phyloP scores from a whole-genome alignment of 1,140 invertebrate species.

The Magallana ariakensis region DNA sequence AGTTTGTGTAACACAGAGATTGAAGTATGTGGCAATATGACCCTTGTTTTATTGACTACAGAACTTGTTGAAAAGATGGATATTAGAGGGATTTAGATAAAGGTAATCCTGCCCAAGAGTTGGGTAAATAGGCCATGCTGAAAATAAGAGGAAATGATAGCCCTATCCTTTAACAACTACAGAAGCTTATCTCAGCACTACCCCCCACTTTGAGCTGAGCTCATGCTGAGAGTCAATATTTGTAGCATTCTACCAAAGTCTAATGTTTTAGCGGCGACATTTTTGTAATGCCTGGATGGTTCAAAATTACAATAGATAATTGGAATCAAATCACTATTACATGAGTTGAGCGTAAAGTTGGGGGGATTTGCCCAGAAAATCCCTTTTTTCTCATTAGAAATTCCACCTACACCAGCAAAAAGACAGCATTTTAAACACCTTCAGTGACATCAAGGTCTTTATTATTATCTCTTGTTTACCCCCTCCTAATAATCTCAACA shows the following conservation, averaged over 20 bases:
- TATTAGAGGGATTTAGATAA: slow-evolving; percentile 35
- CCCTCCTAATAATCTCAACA: neutral
- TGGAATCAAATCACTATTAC: slow-evolving; percentile 6
- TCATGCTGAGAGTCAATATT: slow-evolving; percentile 21
- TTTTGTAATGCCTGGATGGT: slow-evolving; percentile 29
- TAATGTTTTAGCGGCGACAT: neutral
- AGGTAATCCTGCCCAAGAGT: slow-evolving; percentile 18
- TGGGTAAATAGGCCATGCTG: slow-evolving; percentile 23
- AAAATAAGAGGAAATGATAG: slow-evolving; percentile 37
- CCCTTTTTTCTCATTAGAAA: neutral
- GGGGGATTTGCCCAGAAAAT: neutral
- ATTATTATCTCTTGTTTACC: slow-evolving; percentile 9
- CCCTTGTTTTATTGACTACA: slow-evolving; percentile 38
- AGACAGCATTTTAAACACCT: neutral
- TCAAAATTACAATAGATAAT: slow-evolving; percentile 9
- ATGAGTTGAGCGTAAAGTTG: neutral
- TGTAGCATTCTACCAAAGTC: neutral
- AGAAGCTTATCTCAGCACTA: slow-evolving; percentile 32
- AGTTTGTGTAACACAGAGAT: slow-evolving; percentile 38
- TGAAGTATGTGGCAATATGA: slow-evolving; percentile 36
- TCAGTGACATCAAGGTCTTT: neutral
- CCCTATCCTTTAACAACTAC: slow-evolving; percentile 11
- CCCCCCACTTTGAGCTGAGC: slow-evolving; percentile 13
- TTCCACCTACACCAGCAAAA: neutral
- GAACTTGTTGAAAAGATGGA: slow-evolving; percentile 36